Evolutionary conservation across 2,888 invertebrate species (phyloP).

Genomic region (Agrochola circellaris): DNA sequence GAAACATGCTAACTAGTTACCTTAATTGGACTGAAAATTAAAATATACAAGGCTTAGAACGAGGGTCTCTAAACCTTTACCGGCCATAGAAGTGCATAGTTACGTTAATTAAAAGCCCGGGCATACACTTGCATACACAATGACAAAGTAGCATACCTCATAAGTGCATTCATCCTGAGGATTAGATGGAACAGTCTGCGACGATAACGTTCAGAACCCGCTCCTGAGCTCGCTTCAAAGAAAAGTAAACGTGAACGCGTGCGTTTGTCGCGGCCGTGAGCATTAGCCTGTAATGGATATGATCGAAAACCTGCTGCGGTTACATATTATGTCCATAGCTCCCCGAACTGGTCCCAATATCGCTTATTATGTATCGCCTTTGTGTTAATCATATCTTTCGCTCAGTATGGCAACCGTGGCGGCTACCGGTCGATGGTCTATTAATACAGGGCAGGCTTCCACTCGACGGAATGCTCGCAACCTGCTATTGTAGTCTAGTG

Average conservation of each 20-base stretch:
- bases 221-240: conserved; percentile 54
- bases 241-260: conserved; percentile 71
- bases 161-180: conserved; percentile 44
- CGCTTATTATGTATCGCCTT: conserved; percentile 89
- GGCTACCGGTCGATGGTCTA: conserved; percentile 89
- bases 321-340: conserved; percentile 84
- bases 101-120: conserved; percentile 56
- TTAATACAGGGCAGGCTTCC: conserved; percentile 86
- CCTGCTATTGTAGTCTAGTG: conserved; percentile 89
- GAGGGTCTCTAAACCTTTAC: conserved; percentile 27
- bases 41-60: conserved; percentile 41
- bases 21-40: conserved; percentile 49
- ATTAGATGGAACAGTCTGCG: conserved; percentile 36
- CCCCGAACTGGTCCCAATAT: conserved; percentile 88
- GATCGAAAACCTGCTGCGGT: conserved; percentile 84
- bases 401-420: conserved; percentile 84
- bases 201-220: conserved; percentile 44
- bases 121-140: conserved; percentile 58
- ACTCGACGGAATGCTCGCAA: conserved; percentile 84
- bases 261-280: conserved; percentile 74
- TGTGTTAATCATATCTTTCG: conserved; percentile 90
- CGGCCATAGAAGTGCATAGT: conserved; percentile 47
- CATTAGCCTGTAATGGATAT: conserved; percentile 83
- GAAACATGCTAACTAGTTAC: conserved; percentile 27
- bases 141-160: conserved; percentile 40